These are phyloP conservation scores for Luperina testacea DNA, from an alignment of 2,888 invertebrate species.

Conservation along the genomic window DNA sequence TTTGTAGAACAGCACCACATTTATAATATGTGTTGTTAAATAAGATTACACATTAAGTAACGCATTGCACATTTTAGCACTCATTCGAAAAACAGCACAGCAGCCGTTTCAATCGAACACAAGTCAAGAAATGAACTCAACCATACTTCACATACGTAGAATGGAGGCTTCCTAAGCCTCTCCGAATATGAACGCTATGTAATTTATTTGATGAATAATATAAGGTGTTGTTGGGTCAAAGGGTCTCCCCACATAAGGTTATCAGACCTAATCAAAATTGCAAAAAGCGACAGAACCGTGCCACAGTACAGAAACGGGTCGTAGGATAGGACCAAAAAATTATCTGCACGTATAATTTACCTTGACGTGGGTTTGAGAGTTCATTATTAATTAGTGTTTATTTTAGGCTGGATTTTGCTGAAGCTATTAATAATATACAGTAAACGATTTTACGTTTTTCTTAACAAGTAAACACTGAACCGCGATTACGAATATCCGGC, in stretches of 20 bases:
- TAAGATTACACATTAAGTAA: conserved; percentile 3
- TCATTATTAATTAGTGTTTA: conserved; percentile 39
- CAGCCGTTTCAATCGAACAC: background rate
- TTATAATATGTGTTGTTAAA: background rate
- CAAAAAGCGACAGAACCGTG: conserved; percentile 38
- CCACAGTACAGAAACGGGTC: conserved; percentile 14
- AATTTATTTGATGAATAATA: conserved; percentile 54
- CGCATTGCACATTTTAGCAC: background rate
- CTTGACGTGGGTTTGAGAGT: conserved; percentile 28
- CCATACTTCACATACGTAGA: background rate
- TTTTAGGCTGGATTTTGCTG: conserved; percentile 12
- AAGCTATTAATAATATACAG: conserved; percentile 5
- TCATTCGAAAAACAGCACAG: conserved; percentile 2
- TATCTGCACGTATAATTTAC: conserved; percentile 13
- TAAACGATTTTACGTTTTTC: background rate
- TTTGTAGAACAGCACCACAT: background rate
- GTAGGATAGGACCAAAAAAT: conserved; percentile 38
- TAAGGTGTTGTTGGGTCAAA: conserved; percentile 46
- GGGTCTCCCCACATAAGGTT: conserved; percentile 35
- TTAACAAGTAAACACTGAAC: background rate
- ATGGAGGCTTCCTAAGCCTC: background rate
- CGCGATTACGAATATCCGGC: conserved; percentile 2
- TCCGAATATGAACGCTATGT: conserved; percentile 25
- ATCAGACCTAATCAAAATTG: conserved; percentile 58
- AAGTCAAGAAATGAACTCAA: background rate